Conservation (phyloP, 2,797 vertebrate genomes). For the Arnoldichthys spilopterus region DNA sequence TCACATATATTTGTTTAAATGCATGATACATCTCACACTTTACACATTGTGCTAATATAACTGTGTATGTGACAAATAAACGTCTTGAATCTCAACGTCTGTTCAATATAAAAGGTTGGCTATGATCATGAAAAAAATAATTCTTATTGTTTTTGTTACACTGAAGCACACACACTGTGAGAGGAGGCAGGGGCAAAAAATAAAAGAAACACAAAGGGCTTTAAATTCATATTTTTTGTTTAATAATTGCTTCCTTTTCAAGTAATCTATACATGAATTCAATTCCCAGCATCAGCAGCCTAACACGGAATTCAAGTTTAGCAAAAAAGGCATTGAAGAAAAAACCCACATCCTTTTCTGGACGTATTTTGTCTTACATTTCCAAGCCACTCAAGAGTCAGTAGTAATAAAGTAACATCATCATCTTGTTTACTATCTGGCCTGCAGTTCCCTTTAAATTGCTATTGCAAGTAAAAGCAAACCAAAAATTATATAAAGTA, state of each 20-base stretch:
- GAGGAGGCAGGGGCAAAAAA: no score
- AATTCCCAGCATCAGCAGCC: slow-evolving; percentile 1
- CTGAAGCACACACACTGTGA: not conserved
- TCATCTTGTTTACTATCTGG: no score
- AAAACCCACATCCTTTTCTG: not conserved
- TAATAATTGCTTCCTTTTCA: not conserved
- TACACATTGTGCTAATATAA: no score
- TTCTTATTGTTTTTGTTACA: not conserved
- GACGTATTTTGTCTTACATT: not conserved
- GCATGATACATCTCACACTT: no score
- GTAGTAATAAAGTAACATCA: slow-evolving; percentile 15
- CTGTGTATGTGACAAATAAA: no score
- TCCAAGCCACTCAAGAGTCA: not conserved
- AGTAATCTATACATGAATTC: not conserved
- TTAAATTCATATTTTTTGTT: not conserved
- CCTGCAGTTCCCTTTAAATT: not conserved
- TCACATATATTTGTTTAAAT: no score
- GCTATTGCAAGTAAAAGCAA: not conserved
- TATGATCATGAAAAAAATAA: no score
- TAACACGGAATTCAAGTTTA: not conserved
- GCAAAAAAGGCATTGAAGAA: not conserved
- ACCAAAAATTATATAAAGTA: not conserved
- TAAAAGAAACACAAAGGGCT: not conserved
- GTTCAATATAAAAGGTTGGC: no score
- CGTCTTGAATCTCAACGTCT: no score